Conservation (phyloP, 2,113 vertebrate species). For the Tetrax tetrax region DNA sequence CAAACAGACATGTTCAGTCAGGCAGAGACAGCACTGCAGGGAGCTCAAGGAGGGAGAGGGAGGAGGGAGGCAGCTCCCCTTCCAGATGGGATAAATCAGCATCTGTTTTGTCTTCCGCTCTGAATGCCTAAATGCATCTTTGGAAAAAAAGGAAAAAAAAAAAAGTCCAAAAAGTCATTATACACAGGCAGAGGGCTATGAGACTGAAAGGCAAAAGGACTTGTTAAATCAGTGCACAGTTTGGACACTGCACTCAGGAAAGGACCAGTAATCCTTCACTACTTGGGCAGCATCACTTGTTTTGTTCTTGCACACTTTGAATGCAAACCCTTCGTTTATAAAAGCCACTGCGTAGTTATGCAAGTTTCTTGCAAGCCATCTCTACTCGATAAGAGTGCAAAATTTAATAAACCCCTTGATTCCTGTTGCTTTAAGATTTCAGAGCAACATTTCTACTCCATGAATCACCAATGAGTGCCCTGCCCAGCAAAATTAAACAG, state of each 20-base stretch:
- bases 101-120: background rate
- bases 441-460: background rate
- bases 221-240: background rate
- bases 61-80: conserved; percentile 18
- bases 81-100: conserved; percentile 58
- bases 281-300: background rate
- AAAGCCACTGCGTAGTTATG: background rate
- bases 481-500: background rate
- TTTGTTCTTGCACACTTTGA: background rate
- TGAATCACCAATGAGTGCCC: background rate
- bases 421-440: background rate
- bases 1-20: conserved; percentile 30
- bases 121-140: background rate
- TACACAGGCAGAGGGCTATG: background rate
- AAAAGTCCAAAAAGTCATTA: background rate
- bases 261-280: background rate
- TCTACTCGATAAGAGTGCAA: background rate
- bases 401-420: background rate
- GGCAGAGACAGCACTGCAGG: conserved; percentile 2
- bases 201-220: background rate
- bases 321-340: background rate
- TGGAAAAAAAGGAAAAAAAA: background rate
- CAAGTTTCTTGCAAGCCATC: background rate
- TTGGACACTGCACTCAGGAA: background rate
- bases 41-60: background rate